These are phyloP conservation scores for Tachina grossa DNA, from an alignment of 2,888 invertebrate genomes.

Conservation along the genomic window DNA sequence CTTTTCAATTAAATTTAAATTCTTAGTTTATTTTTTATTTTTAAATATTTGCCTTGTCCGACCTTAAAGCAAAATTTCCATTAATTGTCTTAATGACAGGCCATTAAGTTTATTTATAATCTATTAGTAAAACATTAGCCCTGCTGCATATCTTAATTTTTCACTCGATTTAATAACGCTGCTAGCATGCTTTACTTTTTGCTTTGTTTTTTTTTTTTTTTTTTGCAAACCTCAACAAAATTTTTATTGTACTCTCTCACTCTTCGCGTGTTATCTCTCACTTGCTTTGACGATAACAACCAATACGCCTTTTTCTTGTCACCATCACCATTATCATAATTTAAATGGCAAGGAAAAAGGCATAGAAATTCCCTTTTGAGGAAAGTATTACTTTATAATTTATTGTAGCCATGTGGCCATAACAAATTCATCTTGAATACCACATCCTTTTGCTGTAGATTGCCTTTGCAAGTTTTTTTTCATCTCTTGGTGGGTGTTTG, in stretches of 20 bases:
- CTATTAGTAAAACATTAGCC: not conserved
- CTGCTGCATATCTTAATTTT: not conserved
- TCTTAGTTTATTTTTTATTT: no score
- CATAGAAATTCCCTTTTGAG: not conserved
- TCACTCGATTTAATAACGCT: not conserved
- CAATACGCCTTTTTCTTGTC: conserved; percentile 37
- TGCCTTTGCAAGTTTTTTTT: not conserved
- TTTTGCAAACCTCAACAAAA: not conserved
- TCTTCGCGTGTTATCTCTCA: not conserved
- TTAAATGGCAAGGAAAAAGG: not conserved
- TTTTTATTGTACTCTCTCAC: conserved; percentile 12
- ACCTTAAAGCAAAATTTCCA: not conserved
- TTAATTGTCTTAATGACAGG: not conserved
- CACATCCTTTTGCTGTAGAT: conserved; percentile 2
- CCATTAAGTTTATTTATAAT: conserved; percentile 7
- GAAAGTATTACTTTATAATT: conserved; percentile 37
- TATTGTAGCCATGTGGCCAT: conserved; percentile 18
- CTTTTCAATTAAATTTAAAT: no score
- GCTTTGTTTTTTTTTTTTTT: no score
- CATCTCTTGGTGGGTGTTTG: not conserved
- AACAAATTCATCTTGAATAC: conserved; percentile 22
- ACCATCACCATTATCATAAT: not conserved
- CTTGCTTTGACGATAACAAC: not conserved
- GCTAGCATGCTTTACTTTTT: not conserved
- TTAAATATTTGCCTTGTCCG: no score